Base-by-base conservation (phyloP, 2,888 invertebrate species). In the Metopia argyrocephala region DNA sequence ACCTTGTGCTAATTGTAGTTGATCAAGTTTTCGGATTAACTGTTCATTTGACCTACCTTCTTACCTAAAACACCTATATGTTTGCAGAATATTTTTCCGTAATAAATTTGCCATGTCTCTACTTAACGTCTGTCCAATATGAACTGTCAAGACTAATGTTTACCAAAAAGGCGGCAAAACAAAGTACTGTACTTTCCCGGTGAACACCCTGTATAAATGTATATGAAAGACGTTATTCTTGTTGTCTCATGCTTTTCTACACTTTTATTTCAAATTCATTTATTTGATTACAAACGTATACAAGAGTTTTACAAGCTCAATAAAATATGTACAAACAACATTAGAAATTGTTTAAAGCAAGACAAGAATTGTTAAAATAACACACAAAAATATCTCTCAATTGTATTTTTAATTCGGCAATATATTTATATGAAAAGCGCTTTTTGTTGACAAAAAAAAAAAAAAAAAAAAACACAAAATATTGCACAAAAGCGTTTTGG, bases 361-460 rank as follows among this genome's bases (percentile, higher is more conserved):
- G 28, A 12, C 20, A 45, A 52, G 9, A 46, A 3, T 23, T 25
- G 20, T 20, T 54, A 46, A 27, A 38, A 62, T 18, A 38, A 7
- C 23, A 62, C 50, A 50, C 6, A 69, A n/a, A n/a, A n/a, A n/a
- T n/a, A n/a, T n/a, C n/a, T n/a, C 59, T 31, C 48, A 48, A 7
- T 59, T 28, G 31, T 21, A 21, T 15, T 1, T 38, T 50, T 20
- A 21, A 64, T 5, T 56, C 12, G 6, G 25, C 28, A 28, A 31
- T 23, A 73, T 7, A 52, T n/a, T n/a, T n/a, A n/a, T n/a, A n/a
- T n/a, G 56, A n/a, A 28, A 64, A 48, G 54, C 21, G 25, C 20
- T 15, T 62, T 18, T 64, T 56, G 54, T 54, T 71, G 45, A n/a
- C 15, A 20, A 50, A 27, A 71, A 71, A n/a, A n/a, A n/a, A n/a